Evolutionary conservation across 2,888 invertebrate species (phyloP).

Genomic region (Cantharis flavilabris): DNA sequence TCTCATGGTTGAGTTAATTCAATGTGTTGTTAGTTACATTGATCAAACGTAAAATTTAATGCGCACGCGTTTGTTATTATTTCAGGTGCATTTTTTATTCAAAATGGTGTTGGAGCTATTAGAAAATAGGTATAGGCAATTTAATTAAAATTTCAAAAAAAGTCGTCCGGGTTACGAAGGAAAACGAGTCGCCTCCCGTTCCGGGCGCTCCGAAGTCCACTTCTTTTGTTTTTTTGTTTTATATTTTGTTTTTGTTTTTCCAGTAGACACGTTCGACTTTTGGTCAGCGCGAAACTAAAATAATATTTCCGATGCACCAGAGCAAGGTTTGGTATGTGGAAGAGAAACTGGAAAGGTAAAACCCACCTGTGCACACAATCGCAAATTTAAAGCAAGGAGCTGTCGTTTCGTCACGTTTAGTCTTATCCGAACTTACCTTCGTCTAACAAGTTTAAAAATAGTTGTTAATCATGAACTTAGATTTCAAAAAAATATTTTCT

Average conservation of each 20-base stretch:
- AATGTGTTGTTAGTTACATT: conserved; percentile 38
- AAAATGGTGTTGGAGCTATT: background rate
- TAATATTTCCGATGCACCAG: background rate
- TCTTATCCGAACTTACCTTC: conserved; percentile 7
- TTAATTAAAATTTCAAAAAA: background rate
- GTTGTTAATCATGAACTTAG: background rate
- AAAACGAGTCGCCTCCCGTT: background rate
- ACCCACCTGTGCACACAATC: conserved; percentile 22
- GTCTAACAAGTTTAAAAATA: background rate
- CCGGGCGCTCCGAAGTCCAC: background rate
- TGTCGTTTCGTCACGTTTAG: conserved; percentile 5
- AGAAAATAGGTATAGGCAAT: background rate
- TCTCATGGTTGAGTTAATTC: conserved; percentile 32
- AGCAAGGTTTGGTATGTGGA: background rate
- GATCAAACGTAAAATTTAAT: conserved; percentile 46
- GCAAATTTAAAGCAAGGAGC: background rate
- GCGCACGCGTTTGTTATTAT: conserved; percentile 42
- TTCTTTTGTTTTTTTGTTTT: background rate
- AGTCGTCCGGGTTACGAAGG: background rate
- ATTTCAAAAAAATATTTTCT: background rate
- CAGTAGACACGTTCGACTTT: background rate
- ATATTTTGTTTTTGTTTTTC: background rate
- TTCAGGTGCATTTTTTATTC: background rate
- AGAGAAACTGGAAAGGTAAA: conserved; percentile 15
- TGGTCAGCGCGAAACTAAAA: background rate